Evolutionary conservation across 2,113 vertebrate species (phyloP).

Genomic region (Vulpes vulpes): DNA sequence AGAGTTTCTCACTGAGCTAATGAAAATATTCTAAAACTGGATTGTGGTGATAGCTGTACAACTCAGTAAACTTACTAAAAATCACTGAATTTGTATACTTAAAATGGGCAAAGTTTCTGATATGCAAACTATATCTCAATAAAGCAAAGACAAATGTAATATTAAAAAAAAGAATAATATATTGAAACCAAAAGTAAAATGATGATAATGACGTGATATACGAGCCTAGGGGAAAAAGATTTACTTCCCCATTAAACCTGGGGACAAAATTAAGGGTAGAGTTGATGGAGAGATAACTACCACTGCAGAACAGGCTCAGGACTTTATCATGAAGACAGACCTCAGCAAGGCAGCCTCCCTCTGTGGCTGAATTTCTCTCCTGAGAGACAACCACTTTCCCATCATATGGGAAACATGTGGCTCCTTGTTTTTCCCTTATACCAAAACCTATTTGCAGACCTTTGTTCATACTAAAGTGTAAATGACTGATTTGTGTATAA

Average conservation of each 20-base stretch:
- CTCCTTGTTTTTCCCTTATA: background rate
- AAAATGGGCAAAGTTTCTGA: conserved; percentile 3
- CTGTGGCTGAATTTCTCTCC: background rate
- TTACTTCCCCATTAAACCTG: background rate
- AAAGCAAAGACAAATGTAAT: background rate
- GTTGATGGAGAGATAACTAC: background rate
- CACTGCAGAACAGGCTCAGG: background rate
- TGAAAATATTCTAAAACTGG: background rate
- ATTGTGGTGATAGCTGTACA: background rate
- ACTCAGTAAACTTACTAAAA: background rate
- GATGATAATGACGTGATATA: background rate
- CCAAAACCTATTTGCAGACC: background rate
- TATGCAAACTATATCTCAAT: background rate
- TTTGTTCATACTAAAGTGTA: conserved; percentile 11
- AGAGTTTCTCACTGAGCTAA: background rate
- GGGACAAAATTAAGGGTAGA: background rate
- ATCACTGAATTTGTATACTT: background rate
- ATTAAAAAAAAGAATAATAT: background rate
- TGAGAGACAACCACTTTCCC: background rate
- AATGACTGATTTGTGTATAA: background rate
- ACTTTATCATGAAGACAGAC: too few species aligned
- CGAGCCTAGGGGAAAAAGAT: background rate
- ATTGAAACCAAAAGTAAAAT: background rate
- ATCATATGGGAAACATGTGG: background rate
- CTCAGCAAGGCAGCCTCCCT: background rate